These are phyloP conservation scores for Synanthedon formicaeformis DNA, from an alignment of 2,888 invertebrate species.

Conservation along the genomic window DNA sequence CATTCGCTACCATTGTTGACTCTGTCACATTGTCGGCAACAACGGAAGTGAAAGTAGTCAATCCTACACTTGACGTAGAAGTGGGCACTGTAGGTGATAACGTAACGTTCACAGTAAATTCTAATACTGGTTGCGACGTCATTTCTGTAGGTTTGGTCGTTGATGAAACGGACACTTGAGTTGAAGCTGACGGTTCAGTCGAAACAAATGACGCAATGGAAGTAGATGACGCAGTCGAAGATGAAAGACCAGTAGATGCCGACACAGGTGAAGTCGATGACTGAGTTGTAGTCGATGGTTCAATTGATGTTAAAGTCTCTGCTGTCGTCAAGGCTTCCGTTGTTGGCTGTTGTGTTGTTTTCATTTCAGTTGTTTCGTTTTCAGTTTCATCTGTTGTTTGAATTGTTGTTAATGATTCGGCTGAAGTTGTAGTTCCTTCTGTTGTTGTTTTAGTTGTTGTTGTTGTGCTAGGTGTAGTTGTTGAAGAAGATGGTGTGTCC, in stretches of 20 bases:
- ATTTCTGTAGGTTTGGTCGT: constrained; percentile 2
- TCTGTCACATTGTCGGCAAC: constrained; percentile 19
- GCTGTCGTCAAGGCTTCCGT: constrained; percentile 38
- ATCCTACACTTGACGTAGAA: constrained; percentile 26
- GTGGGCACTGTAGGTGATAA: constrained; percentile 36
- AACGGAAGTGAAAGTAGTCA: constrained; percentile 26
- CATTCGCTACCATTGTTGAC: constrained; percentile 7
- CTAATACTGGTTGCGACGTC: constrained; percentile 20
- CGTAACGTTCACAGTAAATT: constrained; percentile 52
- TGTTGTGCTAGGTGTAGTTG: constrained; percentile 17
- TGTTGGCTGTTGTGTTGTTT: constrained; percentile 16
- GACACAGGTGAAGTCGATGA: background rate
- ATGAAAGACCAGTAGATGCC: constrained; percentile 4
- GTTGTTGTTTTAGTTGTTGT: constrained; percentile 16
- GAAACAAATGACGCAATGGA: constrained; percentile 3
- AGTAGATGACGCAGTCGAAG: constrained; percentile 8
- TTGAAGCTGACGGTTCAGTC: constrained; percentile 6
- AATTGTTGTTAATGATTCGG: constrained; percentile 12
- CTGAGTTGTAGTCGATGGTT: constrained; percentile 28
- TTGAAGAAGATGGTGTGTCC: constrained; percentile 25
- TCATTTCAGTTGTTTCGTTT: constrained; percentile 3
- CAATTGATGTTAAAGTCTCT: background rate
- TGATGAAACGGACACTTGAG: constrained; percentile 7
- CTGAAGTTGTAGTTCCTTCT: constrained; percentile 16
- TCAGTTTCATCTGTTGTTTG: constrained; percentile 7